phyloP scores from a whole-genome alignment of 1,140 invertebrate genomes.

The Hyles euphorbiae region DNA sequence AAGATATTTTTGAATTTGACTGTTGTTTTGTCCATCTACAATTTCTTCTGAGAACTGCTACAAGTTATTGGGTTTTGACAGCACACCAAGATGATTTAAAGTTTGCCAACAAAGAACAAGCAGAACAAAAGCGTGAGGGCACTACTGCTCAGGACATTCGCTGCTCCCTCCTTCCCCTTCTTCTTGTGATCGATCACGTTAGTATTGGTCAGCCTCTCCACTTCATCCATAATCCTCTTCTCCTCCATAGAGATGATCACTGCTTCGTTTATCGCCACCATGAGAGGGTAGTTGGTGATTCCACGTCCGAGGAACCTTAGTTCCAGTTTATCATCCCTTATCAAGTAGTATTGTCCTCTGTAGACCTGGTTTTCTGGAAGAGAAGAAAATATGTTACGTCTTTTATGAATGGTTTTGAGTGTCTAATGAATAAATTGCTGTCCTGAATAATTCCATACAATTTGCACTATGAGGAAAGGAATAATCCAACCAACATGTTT shows the following conservation, averaged over 20 bases:
- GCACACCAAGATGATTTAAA: background rate
- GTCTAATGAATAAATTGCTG: too few species aligned
- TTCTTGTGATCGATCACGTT: conserved; percentile 40
- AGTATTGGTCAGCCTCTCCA: conserved; percentile 49
- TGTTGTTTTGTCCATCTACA: too few species aligned
- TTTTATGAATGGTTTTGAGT: too few species aligned
- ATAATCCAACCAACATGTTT: too few species aligned
- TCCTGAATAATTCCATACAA: too few species aligned
- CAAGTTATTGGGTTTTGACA: too few species aligned
- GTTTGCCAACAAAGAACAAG: background rate
- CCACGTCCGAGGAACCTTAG: conserved; percentile 55
- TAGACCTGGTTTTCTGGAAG: conserved; percentile 43
- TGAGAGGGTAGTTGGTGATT: conserved; percentile 76
- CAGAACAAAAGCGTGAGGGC: conserved; percentile 3
- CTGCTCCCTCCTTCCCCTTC: conserved; percentile 6
- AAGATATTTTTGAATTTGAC: too few species aligned
- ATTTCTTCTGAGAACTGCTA: too few species aligned
- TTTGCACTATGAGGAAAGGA: too few species aligned
- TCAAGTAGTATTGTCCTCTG: conserved; percentile 43
- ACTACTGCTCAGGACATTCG: background rate
- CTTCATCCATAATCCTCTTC: conserved; percentile 64
- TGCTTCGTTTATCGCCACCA: conserved; percentile 80
- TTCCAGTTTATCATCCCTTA: conserved; percentile 46
- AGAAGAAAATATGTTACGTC: background rate
- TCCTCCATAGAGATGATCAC: conserved; percentile 76